Conservation (phyloP, 2,113 vertebrate genomes). For the Cairina moschata region DNA sequence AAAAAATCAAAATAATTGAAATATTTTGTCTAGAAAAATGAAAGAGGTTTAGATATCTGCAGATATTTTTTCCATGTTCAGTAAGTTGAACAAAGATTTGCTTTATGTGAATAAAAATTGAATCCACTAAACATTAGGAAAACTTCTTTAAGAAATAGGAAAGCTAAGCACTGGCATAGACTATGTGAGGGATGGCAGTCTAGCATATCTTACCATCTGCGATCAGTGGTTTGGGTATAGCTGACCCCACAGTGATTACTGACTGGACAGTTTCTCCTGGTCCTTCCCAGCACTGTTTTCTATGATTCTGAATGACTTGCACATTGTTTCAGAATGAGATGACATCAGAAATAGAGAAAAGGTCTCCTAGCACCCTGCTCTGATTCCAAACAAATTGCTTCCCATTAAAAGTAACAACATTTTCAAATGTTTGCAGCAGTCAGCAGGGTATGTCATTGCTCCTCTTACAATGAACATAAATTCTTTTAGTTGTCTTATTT, state of each 20-base stretch:
- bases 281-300: background rate
- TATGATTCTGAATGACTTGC: background rate
- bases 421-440: background rate
- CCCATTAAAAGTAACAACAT: background rate
- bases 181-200: background rate
- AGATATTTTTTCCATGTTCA: background rate
- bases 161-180: background rate
- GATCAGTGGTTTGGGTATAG: background rate
- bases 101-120: background rate
- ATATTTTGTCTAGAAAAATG: background rate
- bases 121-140: background rate
- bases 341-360: background rate
- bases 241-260: background rate
- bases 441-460: background rate
- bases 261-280: background rate
- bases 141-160: background rate
- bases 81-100: background rate
- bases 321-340: background rate
- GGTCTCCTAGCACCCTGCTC: background rate
- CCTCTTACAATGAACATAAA: background rate
- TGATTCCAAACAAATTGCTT: background rate
- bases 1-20: background rate
- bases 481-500: background rate
- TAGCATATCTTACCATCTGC: background rate
- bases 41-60: background rate